These are phyloP conservation scores for Pocillopora grandis DNA, from an alignment of 92 coral and sea anemone genomes.

Conservation along the genomic window DNA sequence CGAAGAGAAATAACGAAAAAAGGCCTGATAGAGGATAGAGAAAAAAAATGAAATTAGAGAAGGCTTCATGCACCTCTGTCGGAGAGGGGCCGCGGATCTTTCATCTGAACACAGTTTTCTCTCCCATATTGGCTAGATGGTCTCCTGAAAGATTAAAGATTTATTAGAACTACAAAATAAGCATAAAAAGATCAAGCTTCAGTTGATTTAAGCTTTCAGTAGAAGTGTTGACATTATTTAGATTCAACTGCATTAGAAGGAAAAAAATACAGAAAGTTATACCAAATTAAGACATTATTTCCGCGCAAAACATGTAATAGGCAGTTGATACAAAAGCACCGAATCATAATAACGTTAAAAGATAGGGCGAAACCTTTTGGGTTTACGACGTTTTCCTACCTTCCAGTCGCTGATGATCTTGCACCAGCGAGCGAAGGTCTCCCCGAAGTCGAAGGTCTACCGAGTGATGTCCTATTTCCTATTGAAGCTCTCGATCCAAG, in stretches of 20 bases:
- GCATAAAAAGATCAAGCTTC: too few species aligned
- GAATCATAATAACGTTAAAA: background rate
- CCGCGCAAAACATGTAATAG: too few species aligned
- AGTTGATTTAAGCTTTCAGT: too few species aligned
- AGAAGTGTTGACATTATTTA: too few species aligned
- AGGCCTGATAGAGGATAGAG: too few species aligned
- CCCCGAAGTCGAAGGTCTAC: conserved; percentile 54
- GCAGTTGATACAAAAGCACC: too few species aligned
- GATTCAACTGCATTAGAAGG: too few species aligned
- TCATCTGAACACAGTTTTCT: conserved; percentile 55
- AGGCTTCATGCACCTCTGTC: conserved; percentile 56
- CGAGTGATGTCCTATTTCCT: conserved; percentile 64
- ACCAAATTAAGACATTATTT: background rate
- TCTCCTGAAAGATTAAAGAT: conserved; percentile 24
- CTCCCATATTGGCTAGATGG: conserved; percentile 88
- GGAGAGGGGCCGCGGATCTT: conserved; percentile 74
- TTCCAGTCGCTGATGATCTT: conserved; percentile 26
- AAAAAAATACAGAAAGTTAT: too few species aligned
- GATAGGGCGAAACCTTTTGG: background rate
- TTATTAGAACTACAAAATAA: too few species aligned
- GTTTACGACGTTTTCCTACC: conserved; percentile 5
- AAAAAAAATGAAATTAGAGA: too few species aligned
- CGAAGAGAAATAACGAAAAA: too few species aligned
- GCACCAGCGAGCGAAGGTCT: conserved; percentile 24
- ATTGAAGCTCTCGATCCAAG: conserved; percentile 71